Conservation (phyloP, 1,140 invertebrate species). For the Caenorhabditis briggsae region DNA sequence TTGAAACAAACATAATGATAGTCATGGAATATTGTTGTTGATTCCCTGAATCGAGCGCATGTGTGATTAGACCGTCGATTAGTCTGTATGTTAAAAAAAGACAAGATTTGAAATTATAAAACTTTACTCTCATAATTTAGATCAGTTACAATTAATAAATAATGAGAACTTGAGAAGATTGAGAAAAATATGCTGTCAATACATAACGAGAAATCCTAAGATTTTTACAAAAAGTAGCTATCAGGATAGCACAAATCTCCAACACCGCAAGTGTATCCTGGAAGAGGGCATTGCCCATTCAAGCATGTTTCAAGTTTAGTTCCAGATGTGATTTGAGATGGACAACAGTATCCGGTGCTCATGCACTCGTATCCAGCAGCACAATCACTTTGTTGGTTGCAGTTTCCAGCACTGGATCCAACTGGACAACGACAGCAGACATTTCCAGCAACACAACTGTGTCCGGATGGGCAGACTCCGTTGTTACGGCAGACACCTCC, state of each 20-base stretch:
- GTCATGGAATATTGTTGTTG: too few species aligned
- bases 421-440: slow-evolving; percentile 40
- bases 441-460: slow-evolving; percentile 38
- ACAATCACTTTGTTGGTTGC: slow-evolving; percentile 12
- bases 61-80: too few species aligned
- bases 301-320: slow-evolving; percentile 3
- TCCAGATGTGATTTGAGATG: neutral
- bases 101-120: too few species aligned
- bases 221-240: slow-evolving; percentile 48
- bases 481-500: slow-evolving; percentile 40
- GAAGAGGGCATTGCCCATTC: neutral
- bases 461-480: slow-evolving; percentile 24
- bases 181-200: neutral
- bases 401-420: slow-evolving; percentile 15
- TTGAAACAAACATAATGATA: neutral
- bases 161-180: neutral
- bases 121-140: neutral
- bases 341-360: slow-evolving; percentile 26
- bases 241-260: slow-evolving; percentile 38
- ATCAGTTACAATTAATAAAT: neutral
- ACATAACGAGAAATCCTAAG: neutral
- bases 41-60: too few species aligned
- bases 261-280: slow-evolving; percentile 29
- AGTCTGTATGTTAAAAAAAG: too few species aligned
- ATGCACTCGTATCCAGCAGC: slow-evolving; percentile 46